Conservation (phyloP, 2,888 invertebrate species). For the Laothoe populi region DNA sequence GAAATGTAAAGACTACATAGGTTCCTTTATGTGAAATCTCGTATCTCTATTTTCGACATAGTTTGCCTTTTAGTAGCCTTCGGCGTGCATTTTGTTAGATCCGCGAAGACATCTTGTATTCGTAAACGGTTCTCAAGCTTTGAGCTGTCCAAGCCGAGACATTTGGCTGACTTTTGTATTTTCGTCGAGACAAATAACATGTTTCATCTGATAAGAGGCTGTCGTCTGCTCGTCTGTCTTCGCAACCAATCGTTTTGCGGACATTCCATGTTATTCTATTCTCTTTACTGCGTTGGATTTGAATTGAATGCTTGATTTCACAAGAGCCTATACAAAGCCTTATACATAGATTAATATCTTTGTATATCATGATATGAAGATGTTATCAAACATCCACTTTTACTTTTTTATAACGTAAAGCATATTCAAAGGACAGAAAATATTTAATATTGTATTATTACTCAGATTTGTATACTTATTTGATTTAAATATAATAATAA, state of each 20-base stretch:
- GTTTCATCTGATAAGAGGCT: slow-evolving; percentile 77
- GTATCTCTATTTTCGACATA: slow-evolving; percentile 41
- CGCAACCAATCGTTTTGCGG: slow-evolving; percentile 71
- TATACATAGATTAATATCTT: too few species aligned
- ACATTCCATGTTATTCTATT: slow-evolving; percentile 63
- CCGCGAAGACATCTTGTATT: slow-evolving; percentile 57
- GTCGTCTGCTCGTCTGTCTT: slow-evolving; percentile 75
- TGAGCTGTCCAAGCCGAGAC: slow-evolving; percentile 61
- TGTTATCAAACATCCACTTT: not conserved
- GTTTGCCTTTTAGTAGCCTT: slow-evolving; percentile 49
- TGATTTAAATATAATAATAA: too few species aligned
- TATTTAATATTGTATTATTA: too few species aligned
- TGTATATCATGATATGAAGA: slow-evolving; percentile 19
- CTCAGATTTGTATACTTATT: too few species aligned
- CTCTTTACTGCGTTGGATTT: slow-evolving; percentile 55
- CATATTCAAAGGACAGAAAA: too few species aligned
- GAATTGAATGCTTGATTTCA: slow-evolving; percentile 45
- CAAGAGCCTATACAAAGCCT: slow-evolving; percentile 50
- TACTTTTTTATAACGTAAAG: not conserved
- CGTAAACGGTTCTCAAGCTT: slow-evolving; percentile 56
- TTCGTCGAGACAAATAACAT: slow-evolving; percentile 75
- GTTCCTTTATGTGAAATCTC: slow-evolving; percentile 11
- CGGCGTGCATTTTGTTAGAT: slow-evolving; percentile 54
- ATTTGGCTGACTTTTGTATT: slow-evolving; percentile 72
- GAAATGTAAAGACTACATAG: not conserved